Percentiles rank a stretch among this genome's conserved stretches.
Evolutionary conservation across 2,113 vertebrate genomes (phyloP).

Genomic region (Peromyscus polionotus): DNA sequence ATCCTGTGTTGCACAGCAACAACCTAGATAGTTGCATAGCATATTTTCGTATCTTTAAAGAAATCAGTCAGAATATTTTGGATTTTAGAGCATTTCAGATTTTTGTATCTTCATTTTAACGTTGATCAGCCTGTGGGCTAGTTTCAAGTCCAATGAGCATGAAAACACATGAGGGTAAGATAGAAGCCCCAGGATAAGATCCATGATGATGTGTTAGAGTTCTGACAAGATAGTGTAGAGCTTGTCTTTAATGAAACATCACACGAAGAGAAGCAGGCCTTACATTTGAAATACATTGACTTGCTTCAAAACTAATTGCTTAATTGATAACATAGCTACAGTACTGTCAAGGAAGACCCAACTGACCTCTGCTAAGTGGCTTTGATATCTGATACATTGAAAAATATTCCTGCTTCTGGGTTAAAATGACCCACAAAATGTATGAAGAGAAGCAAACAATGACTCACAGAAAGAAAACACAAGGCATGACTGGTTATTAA

Average conservation of each 20-base stretch:
- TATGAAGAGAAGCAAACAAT: not conserved
- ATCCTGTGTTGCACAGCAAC: not conserved
- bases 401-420: not conserved
- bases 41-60: not conserved
- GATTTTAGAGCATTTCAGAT: not conserved
- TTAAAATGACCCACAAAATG: not conserved
- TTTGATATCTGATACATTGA: not conserved
- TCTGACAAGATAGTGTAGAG: not conserved
- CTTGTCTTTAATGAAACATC: not conserved
- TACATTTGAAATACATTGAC: not conserved
- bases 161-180: not conserved
- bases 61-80: not conserved
- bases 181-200: not conserved
- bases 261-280: not conserved
- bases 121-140: accelerated
- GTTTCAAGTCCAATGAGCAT: not conserved
- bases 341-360: not conserved
- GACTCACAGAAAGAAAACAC: not conserved
- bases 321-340: not conserved
- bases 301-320: not conserved
- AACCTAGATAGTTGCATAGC: not conserved
- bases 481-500: not conserved
- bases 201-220: not conserved
- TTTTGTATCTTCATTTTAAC: not conserved
- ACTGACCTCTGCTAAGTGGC: not conserved